phyloP scores from a whole-genome alignment of 2,113 vertebrate species.

The Xenopus tropicalis region DNA sequence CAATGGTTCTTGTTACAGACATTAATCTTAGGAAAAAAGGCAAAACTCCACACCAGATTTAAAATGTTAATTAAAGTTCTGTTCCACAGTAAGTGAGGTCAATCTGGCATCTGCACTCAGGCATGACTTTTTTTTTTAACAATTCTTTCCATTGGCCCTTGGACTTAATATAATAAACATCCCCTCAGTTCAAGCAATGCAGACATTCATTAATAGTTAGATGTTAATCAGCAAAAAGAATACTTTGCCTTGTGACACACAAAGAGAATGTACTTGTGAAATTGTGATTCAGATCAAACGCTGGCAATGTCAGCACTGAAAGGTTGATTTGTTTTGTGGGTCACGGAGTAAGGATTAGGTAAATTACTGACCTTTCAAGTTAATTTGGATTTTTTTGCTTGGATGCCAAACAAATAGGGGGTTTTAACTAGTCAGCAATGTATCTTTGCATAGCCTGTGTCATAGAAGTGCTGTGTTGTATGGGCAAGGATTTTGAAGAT shows the following conservation, averaged over 20 bases:
- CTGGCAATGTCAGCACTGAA: slow-evolving; percentile 8
- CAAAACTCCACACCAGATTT: neutral
- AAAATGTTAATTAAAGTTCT: slow-evolving; percentile 2
- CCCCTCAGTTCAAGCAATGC: neutral
- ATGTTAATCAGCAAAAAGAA: slow-evolving; percentile 20
- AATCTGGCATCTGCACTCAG: neutral
- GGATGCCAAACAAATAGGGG: slow-evolving; percentile 12
- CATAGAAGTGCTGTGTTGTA: slow-evolving; percentile 5
- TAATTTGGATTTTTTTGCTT: slow-evolving; percentile 20
- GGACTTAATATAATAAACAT: neutral
- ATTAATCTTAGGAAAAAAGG: too few relatives aligned
- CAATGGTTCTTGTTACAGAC: too few relatives aligned
- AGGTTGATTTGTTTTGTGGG: slow-evolving; percentile 22
- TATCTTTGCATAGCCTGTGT: slow-evolving; percentile 25
- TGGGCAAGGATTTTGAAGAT: slow-evolving; percentile 2
- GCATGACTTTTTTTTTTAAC: too few relatives aligned
- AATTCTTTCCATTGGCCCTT: too few relatives aligned
- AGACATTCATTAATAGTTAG: slow-evolving; percentile 20
- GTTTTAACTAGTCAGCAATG: slow-evolving; percentile 14
- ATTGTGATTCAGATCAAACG: slow-evolving; percentile 24
- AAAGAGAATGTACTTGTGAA: slow-evolving; percentile 18
- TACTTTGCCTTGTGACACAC: slow-evolving; percentile 8
- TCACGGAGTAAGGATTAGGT: slow-evolving; percentile 19
- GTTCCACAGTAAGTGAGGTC: neutral
- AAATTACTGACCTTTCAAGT: slow-evolving; percentile 31